Evolutionary conservation across 2,113 vertebrate genomes (phyloP).

Genomic region (Albula goreensis): DNA sequence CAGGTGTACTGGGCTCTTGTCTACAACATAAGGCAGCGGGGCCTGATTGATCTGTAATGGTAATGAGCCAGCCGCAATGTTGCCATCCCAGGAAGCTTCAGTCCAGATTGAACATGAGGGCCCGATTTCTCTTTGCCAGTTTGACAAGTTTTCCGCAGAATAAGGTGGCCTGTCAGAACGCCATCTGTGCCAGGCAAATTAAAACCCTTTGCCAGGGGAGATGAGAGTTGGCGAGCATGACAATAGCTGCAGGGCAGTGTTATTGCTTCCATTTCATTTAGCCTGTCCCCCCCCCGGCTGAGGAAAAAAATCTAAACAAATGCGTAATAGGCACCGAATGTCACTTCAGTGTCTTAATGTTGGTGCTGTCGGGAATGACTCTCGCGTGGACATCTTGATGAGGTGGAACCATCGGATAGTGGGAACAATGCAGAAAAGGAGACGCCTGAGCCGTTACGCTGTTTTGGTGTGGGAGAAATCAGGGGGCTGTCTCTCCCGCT

Average conservation of each 20-base stretch:
- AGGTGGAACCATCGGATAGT: constrained; percentile 34
- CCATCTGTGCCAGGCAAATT: constrained; percentile 69
- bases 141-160: constrained; percentile 59
- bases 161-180: constrained; percentile 60
- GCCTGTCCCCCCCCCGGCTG: neutral
- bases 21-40: constrained; percentile 45
- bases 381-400: constrained; percentile 23
- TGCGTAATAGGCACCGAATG: constrained; percentile 21
- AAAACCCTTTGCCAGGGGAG: constrained; percentile 53
- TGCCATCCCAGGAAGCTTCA: constrained; percentile 43
- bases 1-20: constrained; percentile 52
- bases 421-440: constrained; percentile 1
- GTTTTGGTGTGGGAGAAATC: neutral
- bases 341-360: constrained; percentile 37
- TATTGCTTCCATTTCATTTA: constrained; percentile 50
- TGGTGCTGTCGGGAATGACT: constrained; percentile 31
- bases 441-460: neutral
- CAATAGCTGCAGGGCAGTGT: constrained; percentile 48
- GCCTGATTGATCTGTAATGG: constrained; percentile 32
- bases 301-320: neutral
- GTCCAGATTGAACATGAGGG: constrained; percentile 39
- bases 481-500: neutral
- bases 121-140: constrained; percentile 45
- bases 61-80: constrained; percentile 54
- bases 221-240: constrained; percentile 43